A percentile compares a stretch with the other conserved stretches of the same genome.
Conservation (phyloP, 2,888 invertebrate genomes). For the Scaptomyza cyrtandrae region DNA sequence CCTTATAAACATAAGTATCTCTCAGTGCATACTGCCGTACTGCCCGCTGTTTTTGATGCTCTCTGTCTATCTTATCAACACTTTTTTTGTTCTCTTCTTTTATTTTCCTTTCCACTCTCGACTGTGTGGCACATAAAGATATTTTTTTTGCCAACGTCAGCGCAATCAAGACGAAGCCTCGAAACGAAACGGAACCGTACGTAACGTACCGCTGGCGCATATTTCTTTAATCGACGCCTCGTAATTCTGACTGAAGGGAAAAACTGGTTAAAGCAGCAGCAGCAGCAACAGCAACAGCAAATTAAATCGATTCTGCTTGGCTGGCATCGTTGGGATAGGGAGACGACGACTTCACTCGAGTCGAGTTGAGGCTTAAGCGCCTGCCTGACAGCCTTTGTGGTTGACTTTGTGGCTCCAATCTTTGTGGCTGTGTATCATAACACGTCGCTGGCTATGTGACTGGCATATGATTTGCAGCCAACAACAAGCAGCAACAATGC, state of each 20-base stretch:
- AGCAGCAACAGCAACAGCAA: conserved; percentile 68
- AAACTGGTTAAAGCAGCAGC: conserved; percentile 61
- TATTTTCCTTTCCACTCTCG: not conserved
- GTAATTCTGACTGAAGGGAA: conserved; percentile 30
- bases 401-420: conserved; percentile 52
- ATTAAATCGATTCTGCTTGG: conserved; percentile 78
- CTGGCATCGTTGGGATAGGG: not conserved
- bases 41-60: conserved; percentile 39
- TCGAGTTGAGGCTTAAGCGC: conserved; percentile 17
- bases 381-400: conserved; percentile 64
- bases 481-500: conserved; percentile 19
- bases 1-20: not conserved
- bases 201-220: conserved; percentile 55
- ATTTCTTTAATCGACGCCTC: conserved; percentile 77
- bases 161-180: conserved; percentile 63
- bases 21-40: conserved; percentile 20
- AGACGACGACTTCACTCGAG: not conserved
- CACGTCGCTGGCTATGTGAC: conserved; percentile 77
- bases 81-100: conserved; percentile 17
- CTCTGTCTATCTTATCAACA: conserved; percentile 51
- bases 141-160: conserved; percentile 66
- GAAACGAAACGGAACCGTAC: conserved; percentile 23
- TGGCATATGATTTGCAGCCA: conserved; percentile 72
- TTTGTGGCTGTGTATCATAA: conserved; percentile 73
- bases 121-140: conserved; percentile 10